Evolutionary conservation across 2,888 invertebrate genomes (phyloP).

Genomic region (Linyphia triangularis): DNA sequence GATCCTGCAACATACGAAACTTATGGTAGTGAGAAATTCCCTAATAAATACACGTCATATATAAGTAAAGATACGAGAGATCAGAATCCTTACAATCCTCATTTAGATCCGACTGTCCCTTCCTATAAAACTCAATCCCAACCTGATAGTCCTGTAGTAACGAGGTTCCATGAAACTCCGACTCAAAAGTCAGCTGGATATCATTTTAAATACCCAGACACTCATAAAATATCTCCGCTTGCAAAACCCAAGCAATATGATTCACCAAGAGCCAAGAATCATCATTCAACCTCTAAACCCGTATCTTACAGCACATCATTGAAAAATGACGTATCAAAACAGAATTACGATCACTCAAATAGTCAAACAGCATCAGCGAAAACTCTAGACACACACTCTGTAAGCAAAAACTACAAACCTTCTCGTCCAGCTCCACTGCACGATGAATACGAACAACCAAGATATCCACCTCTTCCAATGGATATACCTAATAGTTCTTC

Average conservation of each 20-base stretch:
- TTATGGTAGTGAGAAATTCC: background rate
- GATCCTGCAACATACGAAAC: constrained; percentile 3
- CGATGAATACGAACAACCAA: constrained; percentile 41
- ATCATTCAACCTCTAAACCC: background rate
- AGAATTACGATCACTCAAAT: background rate
- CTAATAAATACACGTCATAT: background rate
- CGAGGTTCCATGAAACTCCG: constrained; percentile 15
- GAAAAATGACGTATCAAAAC: background rate
- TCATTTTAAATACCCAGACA: constrained; percentile 13
- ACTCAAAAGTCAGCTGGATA: background rate
- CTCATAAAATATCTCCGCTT: background rate
- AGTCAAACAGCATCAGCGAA: background rate
- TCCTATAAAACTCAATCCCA: background rate
- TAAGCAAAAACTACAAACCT: constrained; percentile 53
- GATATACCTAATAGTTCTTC: background rate
- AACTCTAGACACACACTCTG: constrained; percentile 19
- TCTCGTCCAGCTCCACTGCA: constrained; percentile 55
- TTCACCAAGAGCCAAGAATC: background rate
- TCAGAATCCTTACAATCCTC: background rate
- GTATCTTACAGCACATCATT: background rate
- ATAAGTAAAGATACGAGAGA: background rate
- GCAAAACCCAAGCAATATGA: background rate
- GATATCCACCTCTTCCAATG: constrained; percentile 54
- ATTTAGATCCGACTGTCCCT: constrained; percentile 2
- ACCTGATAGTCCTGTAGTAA: background rate